Evolutionary conservation across 53 echinoderm and acorn worm species (phyloP).

Genomic region (Mesocentrotus franciscanus): DNA sequence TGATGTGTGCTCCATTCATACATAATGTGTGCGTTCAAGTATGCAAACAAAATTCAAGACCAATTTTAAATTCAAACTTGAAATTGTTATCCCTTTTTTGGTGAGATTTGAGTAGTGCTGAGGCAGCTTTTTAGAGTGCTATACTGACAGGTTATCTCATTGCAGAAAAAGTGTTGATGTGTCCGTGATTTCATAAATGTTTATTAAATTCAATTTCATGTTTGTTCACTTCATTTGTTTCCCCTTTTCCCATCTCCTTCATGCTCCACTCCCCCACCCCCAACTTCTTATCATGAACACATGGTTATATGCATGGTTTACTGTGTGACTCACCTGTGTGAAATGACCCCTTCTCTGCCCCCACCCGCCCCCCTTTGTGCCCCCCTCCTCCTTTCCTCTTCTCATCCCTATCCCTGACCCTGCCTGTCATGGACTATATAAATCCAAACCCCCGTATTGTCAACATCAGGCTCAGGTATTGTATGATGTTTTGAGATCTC

Average conservation of each 20-base stretch:
- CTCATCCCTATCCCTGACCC: neutral
- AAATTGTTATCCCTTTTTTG: no score
- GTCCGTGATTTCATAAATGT: neutral
- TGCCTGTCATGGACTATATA: neutral
- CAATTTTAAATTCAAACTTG: no score
- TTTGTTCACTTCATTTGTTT: slow-evolving; percentile 15
- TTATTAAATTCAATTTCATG: neutral
- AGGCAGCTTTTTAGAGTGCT: neutral
- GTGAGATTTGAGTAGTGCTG: neutral
- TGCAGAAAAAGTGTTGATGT: neutral
- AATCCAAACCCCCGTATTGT: slow-evolving; percentile 39
- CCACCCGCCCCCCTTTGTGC: neutral
- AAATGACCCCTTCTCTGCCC: neutral
- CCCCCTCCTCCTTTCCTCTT: neutral
- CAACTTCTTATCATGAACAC: neutral
- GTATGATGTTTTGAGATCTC: slow-evolving; percentile 68
- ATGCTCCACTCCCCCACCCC: neutral
- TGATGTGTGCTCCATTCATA: neutral
- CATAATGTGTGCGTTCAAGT: no score
- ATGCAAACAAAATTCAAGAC: no score
- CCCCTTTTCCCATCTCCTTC: neutral
- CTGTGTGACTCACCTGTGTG: neutral
- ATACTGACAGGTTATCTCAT: neutral
- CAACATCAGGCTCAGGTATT: slow-evolving; percentile 86
- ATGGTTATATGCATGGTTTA: slow-evolving; percentile 58